Evolutionary conservation across 2,797 vertebrate genomes (phyloP).

Genomic region (Pseudomugil tenellus): DNA sequence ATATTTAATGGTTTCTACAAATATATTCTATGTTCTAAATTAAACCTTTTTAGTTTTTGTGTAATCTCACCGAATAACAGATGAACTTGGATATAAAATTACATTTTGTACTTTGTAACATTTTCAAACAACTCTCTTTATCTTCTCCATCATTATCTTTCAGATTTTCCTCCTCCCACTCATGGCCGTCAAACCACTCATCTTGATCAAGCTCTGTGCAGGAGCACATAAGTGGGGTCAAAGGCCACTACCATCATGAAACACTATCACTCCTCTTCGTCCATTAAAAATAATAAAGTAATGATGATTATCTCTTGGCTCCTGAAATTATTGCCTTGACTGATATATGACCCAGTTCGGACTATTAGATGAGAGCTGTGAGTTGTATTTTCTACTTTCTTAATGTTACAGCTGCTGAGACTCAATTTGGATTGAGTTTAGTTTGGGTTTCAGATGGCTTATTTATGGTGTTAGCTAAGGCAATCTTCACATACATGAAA

Average conservation of each 20-base stretch:
- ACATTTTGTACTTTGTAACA: background rate
- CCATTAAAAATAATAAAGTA: conserved; percentile 63
- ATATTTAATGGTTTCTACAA: background rate
- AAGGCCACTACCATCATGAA: conserved; percentile 60
- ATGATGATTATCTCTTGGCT: conserved; percentile 60
- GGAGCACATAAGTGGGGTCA: conserved; percentile 67
- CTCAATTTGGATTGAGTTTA: conserved; percentile 41
- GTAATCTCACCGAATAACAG: background rate
- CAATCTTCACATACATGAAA: conserved; percentile 38
- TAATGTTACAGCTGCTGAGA: conserved; percentile 55
- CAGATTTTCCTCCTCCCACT: conserved; percentile 66
- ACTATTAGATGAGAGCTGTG: conserved; percentile 48
- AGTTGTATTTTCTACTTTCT: conserved; percentile 48
- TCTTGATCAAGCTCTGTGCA: conserved; percentile 70
- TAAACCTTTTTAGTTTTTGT: background rate
- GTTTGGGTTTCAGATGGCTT: conserved; percentile 44
- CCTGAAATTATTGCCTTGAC: conserved; percentile 49
- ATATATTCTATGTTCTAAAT: background rate
- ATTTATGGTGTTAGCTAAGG: conserved; percentile 34
- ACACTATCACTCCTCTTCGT: conserved; percentile 69
- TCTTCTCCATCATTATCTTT: conserved; percentile 54
- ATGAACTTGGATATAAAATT: conserved; percentile 5
- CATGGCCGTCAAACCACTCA: conserved; percentile 64
- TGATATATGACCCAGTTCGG: conserved; percentile 52
- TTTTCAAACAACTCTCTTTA: conserved; percentile 35